phyloP scores from a whole-genome alignment of 1,140 invertebrate genomes.

The Trachymyrmex cornetzi region DNA sequence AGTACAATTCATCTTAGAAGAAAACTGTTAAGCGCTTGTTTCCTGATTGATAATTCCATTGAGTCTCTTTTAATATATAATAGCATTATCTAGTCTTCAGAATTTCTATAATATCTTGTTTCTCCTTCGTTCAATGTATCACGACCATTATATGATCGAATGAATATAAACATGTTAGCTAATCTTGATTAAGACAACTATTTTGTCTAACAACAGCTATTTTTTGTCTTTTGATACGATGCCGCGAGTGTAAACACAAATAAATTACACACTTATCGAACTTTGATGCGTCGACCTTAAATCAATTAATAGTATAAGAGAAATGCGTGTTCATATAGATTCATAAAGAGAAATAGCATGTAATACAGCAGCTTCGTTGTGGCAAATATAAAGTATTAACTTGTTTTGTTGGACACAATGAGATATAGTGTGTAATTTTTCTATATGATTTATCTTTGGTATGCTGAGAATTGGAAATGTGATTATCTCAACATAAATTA shows the following conservation, averaged over 20 bases:
- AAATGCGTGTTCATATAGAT: constrained; percentile 80
- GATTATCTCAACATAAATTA: constrained; percentile 60
- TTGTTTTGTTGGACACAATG: constrained; percentile 63
- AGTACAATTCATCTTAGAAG: constrained; percentile 74
- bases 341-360: constrained; percentile 73
- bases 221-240: constrained; percentile 78
- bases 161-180: constrained; percentile 47
- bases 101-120: constrained; percentile 65
- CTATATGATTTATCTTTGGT: constrained; percentile 51
- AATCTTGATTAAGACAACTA: constrained; percentile 60
- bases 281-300: constrained; percentile 65
- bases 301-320: constrained; percentile 74
- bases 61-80: constrained; percentile 40
- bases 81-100: constrained; percentile 8
- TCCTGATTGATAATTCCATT: constrained; percentile 42
- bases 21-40: constrained; percentile 60
- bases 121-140: constrained; percentile 59
- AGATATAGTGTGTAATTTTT: constrained; percentile 65
- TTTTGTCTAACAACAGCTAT: constrained; percentile 41
- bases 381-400: constrained; percentile 65
- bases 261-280: constrained; percentile 57
- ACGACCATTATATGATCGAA: constrained; percentile 55
- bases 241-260: constrained; percentile 66
- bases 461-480: constrained; percentile 62
- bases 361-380: constrained; percentile 74